Conservation (phyloP, 2,797 vertebrate genomes). For the Ispidina picta region DNA sequence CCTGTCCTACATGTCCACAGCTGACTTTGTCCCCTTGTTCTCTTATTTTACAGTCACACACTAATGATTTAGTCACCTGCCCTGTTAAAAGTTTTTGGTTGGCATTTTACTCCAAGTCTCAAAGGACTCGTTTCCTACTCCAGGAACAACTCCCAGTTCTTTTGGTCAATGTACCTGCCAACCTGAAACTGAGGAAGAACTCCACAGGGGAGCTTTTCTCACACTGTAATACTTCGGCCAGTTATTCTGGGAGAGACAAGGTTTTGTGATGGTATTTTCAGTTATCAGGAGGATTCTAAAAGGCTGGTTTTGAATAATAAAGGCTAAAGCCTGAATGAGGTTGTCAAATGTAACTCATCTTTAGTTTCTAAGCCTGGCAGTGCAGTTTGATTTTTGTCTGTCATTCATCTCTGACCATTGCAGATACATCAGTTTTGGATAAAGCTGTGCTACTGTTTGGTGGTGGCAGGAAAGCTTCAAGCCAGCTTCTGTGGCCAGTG, state of each 20-base stretch:
- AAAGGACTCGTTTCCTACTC: constrained; percentile 1
- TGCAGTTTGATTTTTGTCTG: neutral
- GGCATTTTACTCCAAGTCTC: neutral
- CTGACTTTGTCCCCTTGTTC: neutral
- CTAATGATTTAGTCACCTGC: neutral
- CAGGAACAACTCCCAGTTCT: neutral
- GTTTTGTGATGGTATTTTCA: neutral
- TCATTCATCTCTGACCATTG: neutral
- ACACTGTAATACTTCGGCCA: neutral
- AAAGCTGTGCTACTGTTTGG: neutral
- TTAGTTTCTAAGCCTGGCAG: neutral
- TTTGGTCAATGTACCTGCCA: neutral
- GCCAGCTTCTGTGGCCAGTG: neutral
- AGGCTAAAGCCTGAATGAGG: neutral
- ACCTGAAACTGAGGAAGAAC: neutral
- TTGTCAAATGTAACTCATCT: neutral
- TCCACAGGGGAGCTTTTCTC: neutral
- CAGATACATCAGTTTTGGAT: neutral
- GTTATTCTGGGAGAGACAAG: neutral
- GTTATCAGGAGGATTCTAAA: neutral
- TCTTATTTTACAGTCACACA: neutral
- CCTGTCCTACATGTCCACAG: neutral
- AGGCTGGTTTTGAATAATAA: neutral
- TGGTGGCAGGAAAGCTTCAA: neutral
- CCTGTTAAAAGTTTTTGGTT: neutral